phyloP scores from a whole-genome alignment of 2,113 vertebrate genomes.

The Scomber colias region DNA sequence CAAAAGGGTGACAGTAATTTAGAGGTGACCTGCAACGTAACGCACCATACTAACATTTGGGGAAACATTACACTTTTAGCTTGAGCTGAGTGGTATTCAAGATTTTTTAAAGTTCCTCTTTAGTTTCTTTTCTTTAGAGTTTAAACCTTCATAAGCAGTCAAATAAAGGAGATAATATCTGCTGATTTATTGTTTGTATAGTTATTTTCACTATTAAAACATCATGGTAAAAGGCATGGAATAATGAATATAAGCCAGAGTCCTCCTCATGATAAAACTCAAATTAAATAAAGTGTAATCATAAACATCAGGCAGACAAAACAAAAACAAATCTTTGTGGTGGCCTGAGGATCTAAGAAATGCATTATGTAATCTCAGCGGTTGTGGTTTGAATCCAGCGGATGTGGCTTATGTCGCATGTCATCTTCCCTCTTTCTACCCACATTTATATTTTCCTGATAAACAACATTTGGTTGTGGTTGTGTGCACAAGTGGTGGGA shows the following conservation, averaged over 20 bases:
- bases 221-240: background rate
- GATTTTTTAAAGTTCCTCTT: background rate
- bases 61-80: background rate
- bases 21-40: conserved; percentile 45
- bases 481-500: background rate
- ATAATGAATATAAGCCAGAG: background rate
- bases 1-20: conserved; percentile 30
- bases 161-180: background rate
- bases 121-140: background rate
- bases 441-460: background rate
- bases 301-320: background rate
- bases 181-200: background rate
- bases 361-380: background rate
- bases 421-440: no score
- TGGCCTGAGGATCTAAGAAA: background rate
- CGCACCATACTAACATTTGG: background rate
- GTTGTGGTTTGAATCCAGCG: background rate
- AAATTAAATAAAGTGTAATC: conserved; percentile 2
- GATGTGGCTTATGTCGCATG: no score
- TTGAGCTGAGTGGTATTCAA: background rate
- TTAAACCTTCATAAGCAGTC: background rate
- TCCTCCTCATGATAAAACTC: background rate
- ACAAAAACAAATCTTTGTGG: background rate
- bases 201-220: background rate
- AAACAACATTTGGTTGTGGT: background rate